A percentile compares a stretch with the other conserved stretches of the same genome.
phyloP scores from a whole-genome alignment of 37 sponge, comb jelly and placozoan genomes.

The Beroe forskalii region DNA sequence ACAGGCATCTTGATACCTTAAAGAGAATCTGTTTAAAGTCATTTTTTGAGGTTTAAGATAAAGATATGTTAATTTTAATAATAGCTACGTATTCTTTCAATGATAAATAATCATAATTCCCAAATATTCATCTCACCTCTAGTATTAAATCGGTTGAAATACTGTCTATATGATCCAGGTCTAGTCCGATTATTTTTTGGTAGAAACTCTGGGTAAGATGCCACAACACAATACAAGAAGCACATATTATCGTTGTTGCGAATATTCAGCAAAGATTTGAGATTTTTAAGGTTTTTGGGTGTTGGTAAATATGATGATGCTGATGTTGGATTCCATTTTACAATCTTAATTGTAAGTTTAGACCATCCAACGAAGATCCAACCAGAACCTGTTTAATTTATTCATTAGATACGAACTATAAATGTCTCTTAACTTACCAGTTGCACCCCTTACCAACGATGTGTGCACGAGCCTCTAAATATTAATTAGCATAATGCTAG shows the following conservation, averaged over 20 bases:
- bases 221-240: slow-evolving; percentile 8
- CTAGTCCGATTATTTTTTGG: neutral
- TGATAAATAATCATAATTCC: neutral
- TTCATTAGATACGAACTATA: too few species aligned
- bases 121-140: slow-evolving; percentile 18
- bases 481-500: too few species aligned
- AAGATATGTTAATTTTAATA: too few species aligned
- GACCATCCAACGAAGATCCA: neutral
- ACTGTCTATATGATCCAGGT: neutral
- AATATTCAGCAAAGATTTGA: neutral
- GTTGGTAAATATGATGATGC: neutral
- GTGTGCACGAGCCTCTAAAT: too few species aligned
- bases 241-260: neutral
- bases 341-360: neutral
- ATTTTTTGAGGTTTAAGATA: too few species aligned
- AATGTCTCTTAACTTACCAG: too few species aligned
- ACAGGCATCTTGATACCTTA: neutral
- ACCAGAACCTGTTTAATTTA: slow-evolving; percentile 13
- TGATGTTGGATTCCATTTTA: neutral
- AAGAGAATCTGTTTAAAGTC: too few species aligned
- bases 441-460: neutral
- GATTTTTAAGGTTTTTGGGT: neutral
- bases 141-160: neutral
- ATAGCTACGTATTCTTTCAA: too few species aligned
- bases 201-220: neutral